Conservation (phyloP, 2,888 invertebrate species). For the Hirtodrosophila alboralis region DNA sequence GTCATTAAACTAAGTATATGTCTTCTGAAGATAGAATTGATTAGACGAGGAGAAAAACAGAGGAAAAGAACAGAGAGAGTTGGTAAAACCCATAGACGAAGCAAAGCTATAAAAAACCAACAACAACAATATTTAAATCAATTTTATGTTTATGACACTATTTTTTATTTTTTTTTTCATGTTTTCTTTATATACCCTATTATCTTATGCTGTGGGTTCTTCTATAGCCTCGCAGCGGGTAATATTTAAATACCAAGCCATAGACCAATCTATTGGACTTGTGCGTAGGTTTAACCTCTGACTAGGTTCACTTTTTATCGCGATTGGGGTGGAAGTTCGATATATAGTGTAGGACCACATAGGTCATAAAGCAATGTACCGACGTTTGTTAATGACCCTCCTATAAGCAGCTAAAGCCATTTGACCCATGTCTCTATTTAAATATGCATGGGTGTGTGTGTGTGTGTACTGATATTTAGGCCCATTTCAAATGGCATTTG, state of each 20-base stretch:
- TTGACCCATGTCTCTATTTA: conserved; percentile 27
- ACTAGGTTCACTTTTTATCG: conserved; percentile 7
- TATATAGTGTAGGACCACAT: conserved; percentile 24
- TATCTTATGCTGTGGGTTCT: conserved; percentile 24
- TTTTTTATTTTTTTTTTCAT: no score
- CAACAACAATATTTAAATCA: conserved; percentile 55
- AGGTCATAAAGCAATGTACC: conserved; percentile 35
- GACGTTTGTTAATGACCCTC: conserved; percentile 33
- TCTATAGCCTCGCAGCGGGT: conserved; percentile 42
- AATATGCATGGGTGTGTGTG: conserved; percentile 28
- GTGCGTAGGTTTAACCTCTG: conserved; percentile 9
- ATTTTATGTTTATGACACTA: conserved; percentile 72
- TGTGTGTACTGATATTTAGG: conserved; percentile 1
- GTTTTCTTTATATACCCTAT: no score
- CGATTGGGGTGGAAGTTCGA: conserved; percentile 8
- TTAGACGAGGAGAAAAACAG: no score
- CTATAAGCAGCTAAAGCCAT: conserved; percentile 20
- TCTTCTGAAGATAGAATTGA: not conserved
- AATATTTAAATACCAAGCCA: conserved; percentile 23
- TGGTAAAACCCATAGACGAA: conserved; percentile 29
- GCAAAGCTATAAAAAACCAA: conserved; percentile 14
- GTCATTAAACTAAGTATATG: conserved; percentile 29
- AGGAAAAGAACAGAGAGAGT: no score
- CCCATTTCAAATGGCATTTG: conserved; percentile 15
- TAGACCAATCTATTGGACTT: not conserved